phyloP scores from a whole-genome alignment of 2,113 vertebrate genomes.

The Micromys minutus region DNA sequence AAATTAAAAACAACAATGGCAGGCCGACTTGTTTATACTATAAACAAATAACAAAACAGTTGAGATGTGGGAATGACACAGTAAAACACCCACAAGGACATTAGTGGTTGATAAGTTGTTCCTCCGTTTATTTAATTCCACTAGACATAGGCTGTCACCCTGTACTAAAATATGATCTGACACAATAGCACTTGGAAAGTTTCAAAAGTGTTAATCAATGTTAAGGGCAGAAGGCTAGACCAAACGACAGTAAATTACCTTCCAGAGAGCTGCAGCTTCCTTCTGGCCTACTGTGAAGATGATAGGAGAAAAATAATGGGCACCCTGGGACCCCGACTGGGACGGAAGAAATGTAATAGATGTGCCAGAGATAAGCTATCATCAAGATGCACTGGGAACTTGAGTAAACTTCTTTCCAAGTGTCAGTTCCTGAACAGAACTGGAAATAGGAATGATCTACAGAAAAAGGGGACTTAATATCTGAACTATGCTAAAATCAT shows the following conservation, averaged over 20 bases:
- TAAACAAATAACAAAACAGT: not conserved
- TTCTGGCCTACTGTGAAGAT: slow-evolving; percentile 21
- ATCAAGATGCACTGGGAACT: not conserved
- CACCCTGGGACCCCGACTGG: not conserved
- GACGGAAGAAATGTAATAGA: not conserved
- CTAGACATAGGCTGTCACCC: not conserved
- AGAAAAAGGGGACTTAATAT: not conserved
- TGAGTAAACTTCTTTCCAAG: not conserved
- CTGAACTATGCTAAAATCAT: not conserved
- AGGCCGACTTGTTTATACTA: not conserved
- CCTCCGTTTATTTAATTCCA: slow-evolving; percentile 20
- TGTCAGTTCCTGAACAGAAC: slow-evolving; percentile 12
- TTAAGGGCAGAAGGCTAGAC: not conserved
- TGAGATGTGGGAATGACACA: not conserved
- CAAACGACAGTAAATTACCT: slow-evolving; percentile 58
- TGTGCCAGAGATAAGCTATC: not conserved
- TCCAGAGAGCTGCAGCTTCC: not conserved
- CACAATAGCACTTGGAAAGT: slow-evolving; percentile 22
- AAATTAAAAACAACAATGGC: not conserved
- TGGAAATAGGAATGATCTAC: not conserved
- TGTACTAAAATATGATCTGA: not conserved
- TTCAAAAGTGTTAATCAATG: slow-evolving; percentile 51
- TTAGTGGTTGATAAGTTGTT: not conserved
- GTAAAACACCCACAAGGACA: not conserved
- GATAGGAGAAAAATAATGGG: slow-evolving; percentile 43